Conservation (phyloP, 2,888 invertebrate genomes). For the Cacoxenus indagator region DNA sequence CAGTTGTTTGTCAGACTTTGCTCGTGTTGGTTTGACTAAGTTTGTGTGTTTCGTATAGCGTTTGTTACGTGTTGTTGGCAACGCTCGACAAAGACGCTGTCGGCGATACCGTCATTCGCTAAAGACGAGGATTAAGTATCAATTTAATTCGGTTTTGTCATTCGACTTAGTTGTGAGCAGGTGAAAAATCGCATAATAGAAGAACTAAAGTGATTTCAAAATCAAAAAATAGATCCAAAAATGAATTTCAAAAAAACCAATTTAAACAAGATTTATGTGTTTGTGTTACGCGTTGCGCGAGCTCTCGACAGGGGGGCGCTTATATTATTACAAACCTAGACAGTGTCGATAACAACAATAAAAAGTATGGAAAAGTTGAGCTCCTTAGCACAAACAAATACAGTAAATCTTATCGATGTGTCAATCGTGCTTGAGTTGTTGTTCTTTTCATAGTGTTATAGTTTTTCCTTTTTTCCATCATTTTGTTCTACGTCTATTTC, state of each 20-base stretch:
- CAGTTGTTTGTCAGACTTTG: constrained; percentile 6
- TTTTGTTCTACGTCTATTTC: background rate
- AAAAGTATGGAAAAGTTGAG: constrained; percentile 1
- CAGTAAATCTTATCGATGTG: background rate
- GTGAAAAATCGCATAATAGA: constrained; percentile 23
- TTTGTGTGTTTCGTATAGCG: background rate
- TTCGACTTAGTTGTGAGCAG: constrained; percentile 12
- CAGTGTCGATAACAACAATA: background rate
- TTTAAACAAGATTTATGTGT: constrained; percentile 9
- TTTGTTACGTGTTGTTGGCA: constrained; percentile 14
- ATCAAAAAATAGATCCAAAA: background rate
- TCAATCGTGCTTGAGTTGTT: background rate
- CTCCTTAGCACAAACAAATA: constrained; percentile 6
- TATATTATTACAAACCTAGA: constrained; percentile 5
- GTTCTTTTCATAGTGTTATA: background rate
- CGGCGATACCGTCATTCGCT: background rate
- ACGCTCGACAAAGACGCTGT: background rate
- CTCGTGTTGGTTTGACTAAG: background rate
- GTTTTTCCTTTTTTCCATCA: background rate
- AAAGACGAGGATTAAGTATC: too few relatives aligned
- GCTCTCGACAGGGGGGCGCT: constrained; percentile 5
- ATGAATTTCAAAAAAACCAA: constrained; percentile 5
- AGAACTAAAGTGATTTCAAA: background rate
- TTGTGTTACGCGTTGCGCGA: background rate
- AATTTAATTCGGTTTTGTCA: background rate